These are phyloP conservation scores for Camponotus vicinus DNA, from an alignment of 1,140 invertebrate species.

Conservation along the genomic window DNA sequence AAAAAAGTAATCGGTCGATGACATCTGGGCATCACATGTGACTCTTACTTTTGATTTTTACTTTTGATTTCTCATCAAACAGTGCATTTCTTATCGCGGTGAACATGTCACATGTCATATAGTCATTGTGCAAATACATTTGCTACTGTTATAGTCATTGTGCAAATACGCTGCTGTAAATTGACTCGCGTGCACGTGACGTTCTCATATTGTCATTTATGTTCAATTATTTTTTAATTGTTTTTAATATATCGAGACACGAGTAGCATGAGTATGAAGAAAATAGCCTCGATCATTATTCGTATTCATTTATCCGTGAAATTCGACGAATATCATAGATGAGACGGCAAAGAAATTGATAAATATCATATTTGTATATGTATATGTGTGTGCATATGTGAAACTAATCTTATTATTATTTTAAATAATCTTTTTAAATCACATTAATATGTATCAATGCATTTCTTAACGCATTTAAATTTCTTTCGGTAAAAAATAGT, in stretches of 20 bases:
- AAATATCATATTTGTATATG: not conserved
- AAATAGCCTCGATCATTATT: not conserved
- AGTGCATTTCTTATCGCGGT: constrained; percentile 15
- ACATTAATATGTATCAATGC: not conserved
- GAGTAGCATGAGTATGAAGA: not conserved
- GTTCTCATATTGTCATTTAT: not conserved
- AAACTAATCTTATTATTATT: not conserved
- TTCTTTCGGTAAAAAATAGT: not conserved
- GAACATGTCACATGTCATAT: constrained; percentile 46
- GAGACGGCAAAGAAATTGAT: not conserved
- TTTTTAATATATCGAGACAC: not conserved
- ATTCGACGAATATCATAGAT: not conserved
- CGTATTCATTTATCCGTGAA: not conserved
- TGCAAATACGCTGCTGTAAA: not conserved
- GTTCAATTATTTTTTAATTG: no score
- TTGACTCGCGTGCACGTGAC: not conserved
- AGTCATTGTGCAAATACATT: not conserved
- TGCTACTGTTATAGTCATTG: not conserved
- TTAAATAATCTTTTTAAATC: not conserved
- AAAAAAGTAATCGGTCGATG: not conserved
- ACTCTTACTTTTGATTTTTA: constrained; percentile 10
- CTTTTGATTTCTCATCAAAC: not conserved
- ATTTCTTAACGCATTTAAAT: not conserved
- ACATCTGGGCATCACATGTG: not conserved
- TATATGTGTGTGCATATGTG: no score